Evolutionary conservation across 2,113 vertebrate genomes (phyloP).

Genomic region (Petrocephalus microphthalmus): DNA sequence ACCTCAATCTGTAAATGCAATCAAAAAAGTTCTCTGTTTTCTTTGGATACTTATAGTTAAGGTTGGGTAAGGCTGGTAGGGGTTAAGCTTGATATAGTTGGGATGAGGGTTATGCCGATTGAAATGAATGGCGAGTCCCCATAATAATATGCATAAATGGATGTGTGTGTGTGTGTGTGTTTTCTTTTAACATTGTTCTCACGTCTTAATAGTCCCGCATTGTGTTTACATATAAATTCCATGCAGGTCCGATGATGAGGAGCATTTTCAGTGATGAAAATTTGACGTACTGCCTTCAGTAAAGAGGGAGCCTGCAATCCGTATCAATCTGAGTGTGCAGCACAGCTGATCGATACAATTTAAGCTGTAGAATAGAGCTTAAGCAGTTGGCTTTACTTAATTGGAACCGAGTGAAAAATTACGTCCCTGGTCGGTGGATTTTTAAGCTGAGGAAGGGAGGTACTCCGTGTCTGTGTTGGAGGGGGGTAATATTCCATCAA

Average conservation of each 20-base stretch:
- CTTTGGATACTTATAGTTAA: too few relatives aligned
- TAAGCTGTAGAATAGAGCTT: conserved; percentile 60
- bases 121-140: too few relatives aligned
- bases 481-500: conserved; percentile 40
- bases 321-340: conserved; percentile 62
- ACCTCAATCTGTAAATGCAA: too few relatives aligned
- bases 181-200: background rate
- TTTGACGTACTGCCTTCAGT: conserved; percentile 36
- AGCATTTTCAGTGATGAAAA: conserved; percentile 37
- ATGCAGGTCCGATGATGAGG: background rate
- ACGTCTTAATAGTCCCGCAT: background rate
- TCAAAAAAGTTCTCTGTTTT: too few relatives aligned
- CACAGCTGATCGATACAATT: conserved; percentile 64
- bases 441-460: conserved; percentile 17
- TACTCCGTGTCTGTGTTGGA: conserved; percentile 17
- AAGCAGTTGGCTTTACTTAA: conserved; percentile 67
- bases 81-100: too few relatives aligned
- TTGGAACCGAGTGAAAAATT: conserved; percentile 66
- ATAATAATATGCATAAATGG: too few relatives aligned
- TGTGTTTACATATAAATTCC: background rate
- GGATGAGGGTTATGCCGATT: too few relatives aligned
- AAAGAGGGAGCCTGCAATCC: conserved; percentile 43
- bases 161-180: too few relatives aligned
- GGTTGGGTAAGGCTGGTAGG: too few relatives aligned
- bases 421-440: conserved; percentile 45